These are phyloP conservation scores for Quadriops clusia DNA, from an alignment of 2,888 invertebrate genomes.

Conservation along the genomic window DNA sequence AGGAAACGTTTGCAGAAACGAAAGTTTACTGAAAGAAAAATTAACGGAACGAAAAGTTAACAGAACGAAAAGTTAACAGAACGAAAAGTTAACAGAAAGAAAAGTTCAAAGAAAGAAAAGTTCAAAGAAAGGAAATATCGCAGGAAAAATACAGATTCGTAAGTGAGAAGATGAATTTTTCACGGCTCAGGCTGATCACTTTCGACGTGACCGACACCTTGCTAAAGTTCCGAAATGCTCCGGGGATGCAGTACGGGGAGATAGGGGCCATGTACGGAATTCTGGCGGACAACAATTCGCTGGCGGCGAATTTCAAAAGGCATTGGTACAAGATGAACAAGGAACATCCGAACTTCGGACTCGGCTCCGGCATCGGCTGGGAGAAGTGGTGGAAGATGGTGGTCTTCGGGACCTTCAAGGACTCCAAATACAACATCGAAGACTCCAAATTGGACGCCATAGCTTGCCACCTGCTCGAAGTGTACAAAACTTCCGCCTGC, in stretches of 20 bases:
- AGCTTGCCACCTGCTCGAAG: constrained; percentile 50
- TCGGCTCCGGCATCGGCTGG: constrained; percentile 54
- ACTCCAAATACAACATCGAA: constrained; percentile 34
- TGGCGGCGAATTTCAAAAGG: constrained; percentile 49
- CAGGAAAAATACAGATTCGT: no score
- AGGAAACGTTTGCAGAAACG: no score
- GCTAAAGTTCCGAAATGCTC: constrained; percentile 54
- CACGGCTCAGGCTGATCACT: constrained; percentile 55
- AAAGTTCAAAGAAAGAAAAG: no score
- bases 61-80: no score
- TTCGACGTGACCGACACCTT: constrained; percentile 85
- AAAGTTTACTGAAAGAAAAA: no score
- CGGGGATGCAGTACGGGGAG: constrained; percentile 63
- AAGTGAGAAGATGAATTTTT: constrained; percentile 37
- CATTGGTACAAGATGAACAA: constrained; percentile 53
- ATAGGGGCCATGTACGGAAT: constrained; percentile 61
- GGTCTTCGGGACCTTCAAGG: constrained; percentile 52
- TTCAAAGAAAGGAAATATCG: no score
- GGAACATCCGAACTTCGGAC: constrained; percentile 74
- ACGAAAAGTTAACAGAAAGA: no score
- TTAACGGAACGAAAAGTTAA: no score
- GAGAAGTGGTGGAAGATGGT: constrained; percentile 72
- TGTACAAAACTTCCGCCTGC: constrained; percentile 58
- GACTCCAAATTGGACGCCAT: constrained; percentile 39
- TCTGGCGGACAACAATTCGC: constrained; percentile 43